A percentile compares a stretch with the other conserved stretches of the same genome.
Conservation (phyloP, 2,888 invertebrate genomes). For the Polymixis flavicincta region DNA sequence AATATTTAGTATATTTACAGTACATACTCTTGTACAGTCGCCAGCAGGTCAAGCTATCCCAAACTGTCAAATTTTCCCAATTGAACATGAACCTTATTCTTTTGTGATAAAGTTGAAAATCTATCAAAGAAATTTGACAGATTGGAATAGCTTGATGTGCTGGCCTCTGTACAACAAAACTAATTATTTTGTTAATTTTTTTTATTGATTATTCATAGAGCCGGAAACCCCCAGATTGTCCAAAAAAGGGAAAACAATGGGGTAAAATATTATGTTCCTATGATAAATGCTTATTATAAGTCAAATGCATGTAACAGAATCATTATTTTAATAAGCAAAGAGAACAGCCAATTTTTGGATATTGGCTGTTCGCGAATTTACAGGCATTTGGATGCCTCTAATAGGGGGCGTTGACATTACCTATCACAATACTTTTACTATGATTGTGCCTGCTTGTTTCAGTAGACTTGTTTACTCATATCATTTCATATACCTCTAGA, state of each 20-base stretch:
- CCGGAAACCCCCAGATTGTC: neutral
- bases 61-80: too few species aligned
- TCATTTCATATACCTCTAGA: neutral
- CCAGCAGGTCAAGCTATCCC: too few species aligned
- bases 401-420: constrained; percentile 25
- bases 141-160: too few species aligned
- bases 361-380: too few species aligned
- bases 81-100: too few species aligned
- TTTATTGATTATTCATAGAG: neutral
- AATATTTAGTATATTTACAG: too few species aligned
- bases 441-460: neutral
- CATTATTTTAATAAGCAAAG: neutral
- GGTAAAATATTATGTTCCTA: constrained; percentile 9
- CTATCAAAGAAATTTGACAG: too few species aligned
- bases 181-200: neutral
- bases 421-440: neutral
- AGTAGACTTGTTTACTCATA: neutral
- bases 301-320: constrained; percentile 7
- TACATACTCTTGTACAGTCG: too few species aligned
- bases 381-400: too few species aligned
- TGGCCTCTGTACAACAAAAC: too few species aligned
- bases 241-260: constrained; percentile 3
- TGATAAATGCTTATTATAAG: neutral
- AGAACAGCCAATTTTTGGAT: too few species aligned
- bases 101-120: too few species aligned